Conservation (phyloP, 1,140 invertebrate species). For the Popillia japonica region DNA sequence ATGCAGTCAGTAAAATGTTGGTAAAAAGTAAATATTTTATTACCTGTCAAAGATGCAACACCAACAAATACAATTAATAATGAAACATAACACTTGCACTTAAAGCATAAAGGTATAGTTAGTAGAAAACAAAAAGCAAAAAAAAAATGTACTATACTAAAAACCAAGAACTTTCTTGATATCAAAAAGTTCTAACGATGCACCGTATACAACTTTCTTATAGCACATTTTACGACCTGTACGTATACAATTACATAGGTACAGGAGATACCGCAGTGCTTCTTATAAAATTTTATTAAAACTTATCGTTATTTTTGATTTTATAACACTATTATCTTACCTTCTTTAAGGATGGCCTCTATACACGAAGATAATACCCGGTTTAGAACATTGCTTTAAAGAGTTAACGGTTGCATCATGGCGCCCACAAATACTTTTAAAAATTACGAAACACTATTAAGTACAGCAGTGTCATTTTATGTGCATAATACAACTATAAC, state of each 20-base stretch:
- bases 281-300: neutral
- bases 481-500: too few relatives aligned
- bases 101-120: too few relatives aligned
- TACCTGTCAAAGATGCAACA: too few relatives aligned
- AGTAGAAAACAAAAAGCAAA: neutral
- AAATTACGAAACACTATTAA: too few relatives aligned
- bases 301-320: neutral
- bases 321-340: neutral
- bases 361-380: neutral
- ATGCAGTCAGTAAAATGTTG: too few relatives aligned
- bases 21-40: too few relatives aligned
- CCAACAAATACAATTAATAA: too few relatives aligned
- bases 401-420: neutral
- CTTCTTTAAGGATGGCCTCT: neutral
- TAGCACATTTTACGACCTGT: slow-evolving; percentile 38
- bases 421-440: neutral
- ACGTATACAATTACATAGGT: slow-evolving; percentile 36
- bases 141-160: neutral
- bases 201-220: slow-evolving; percentile 29
- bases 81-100: too few relatives aligned
- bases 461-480: too few relatives aligned
- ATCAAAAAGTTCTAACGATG: slow-evolving; percentile 38
- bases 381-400: neutral
- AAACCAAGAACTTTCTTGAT: slow-evolving; percentile 33
- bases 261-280: slow-evolving; percentile 41